These are phyloP conservation scores for Drosophila vallismaia DNA, from an alignment of 2,888 invertebrate species.

Conservation along the genomic window DNA sequence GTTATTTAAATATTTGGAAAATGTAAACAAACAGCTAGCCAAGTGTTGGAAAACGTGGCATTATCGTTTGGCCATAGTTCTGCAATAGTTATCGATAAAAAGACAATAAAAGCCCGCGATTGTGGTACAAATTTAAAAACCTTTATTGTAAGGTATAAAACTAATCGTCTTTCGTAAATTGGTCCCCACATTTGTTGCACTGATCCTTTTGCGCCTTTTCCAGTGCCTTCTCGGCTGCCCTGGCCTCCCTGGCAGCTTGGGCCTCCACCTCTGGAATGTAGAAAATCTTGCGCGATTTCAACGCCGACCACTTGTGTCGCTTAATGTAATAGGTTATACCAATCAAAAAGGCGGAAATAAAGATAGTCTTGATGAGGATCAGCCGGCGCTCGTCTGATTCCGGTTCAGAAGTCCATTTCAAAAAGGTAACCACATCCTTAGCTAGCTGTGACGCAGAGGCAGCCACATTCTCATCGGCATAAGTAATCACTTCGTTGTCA, in stretches of 20 bases:
- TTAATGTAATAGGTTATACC: slow-evolving; percentile 90
- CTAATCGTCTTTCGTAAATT: not conserved
- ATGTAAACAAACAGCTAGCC: slow-evolving; percentile 8
- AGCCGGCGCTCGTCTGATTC: slow-evolving; percentile 94
- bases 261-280: slow-evolving; percentile 86
- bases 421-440: slow-evolving; percentile 97
- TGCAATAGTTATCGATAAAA: slow-evolving; percentile 8
- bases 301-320: slow-evolving; percentile 92
- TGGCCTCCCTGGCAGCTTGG: not conserved
- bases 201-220: slow-evolving; percentile 2
- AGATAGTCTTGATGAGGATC: slow-evolving; percentile 90
- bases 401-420: slow-evolving; percentile 96
- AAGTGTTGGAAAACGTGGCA: not conserved
- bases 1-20: not conserved
- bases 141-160: slow-evolving; percentile 5
- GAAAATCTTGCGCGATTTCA: slow-evolving; percentile 93
- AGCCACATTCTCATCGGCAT: slow-evolving; percentile 94
- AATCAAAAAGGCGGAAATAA: slow-evolving; percentile 87
- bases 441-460: slow-evolving; percentile 96
- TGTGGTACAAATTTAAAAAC: slow-evolving; percentile 6
- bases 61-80: not conserved
- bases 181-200: slow-evolving; percentile 12
- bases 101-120: not conserved
- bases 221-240: not conserved
- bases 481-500: slow-evolving; percentile 89